These are phyloP conservation scores for Yponomeuta malinellus DNA, from an alignment of 2,888 invertebrate species.

Conservation along the genomic window DNA sequence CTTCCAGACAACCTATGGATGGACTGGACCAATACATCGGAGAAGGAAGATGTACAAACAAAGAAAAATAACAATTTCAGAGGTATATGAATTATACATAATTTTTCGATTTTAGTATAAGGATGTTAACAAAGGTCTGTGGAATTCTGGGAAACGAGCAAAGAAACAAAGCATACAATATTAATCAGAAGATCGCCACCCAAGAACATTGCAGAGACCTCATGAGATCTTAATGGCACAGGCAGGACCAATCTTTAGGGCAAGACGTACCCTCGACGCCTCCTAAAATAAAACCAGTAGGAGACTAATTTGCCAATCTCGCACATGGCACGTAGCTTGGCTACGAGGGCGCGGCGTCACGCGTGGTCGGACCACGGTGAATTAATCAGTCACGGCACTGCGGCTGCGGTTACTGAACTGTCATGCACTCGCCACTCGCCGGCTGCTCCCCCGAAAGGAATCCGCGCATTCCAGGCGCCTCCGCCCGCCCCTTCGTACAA, in stretches of 20 bases:
- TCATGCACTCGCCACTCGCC: background rate
- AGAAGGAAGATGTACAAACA: too few relatives aligned
- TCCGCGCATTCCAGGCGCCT: background rate
- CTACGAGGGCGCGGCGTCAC: conserved; percentile 17
- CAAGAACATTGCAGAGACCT: background rate
- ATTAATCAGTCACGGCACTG: conserved; percentile 31
- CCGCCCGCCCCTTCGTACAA: background rate
- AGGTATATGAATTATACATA: too few relatives aligned
- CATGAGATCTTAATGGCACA: background rate
- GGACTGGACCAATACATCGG: too few relatives aligned
- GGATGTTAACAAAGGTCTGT: too few relatives aligned
- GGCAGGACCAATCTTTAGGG: background rate
- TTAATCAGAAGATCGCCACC: too few relatives aligned
- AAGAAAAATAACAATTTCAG: too few relatives aligned
- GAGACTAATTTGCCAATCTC: conserved; percentile 2
- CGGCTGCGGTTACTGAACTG: conserved; percentile 6
- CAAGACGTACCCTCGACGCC: background rate
- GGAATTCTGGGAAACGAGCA: too few relatives aligned
- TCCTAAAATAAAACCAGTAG: background rate
- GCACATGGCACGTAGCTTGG: background rate
- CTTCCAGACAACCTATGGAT: too few relatives aligned
- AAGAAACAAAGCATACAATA: too few relatives aligned
- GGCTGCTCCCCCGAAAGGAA: background rate
- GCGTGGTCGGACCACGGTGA: conserved; percentile 20
- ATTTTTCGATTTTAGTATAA: too few relatives aligned